These are phyloP conservation scores for Patiria pectinifera DNA, from an alignment of 53 echinoderm and acorn worm species.

Conservation along the genomic window DNA sequence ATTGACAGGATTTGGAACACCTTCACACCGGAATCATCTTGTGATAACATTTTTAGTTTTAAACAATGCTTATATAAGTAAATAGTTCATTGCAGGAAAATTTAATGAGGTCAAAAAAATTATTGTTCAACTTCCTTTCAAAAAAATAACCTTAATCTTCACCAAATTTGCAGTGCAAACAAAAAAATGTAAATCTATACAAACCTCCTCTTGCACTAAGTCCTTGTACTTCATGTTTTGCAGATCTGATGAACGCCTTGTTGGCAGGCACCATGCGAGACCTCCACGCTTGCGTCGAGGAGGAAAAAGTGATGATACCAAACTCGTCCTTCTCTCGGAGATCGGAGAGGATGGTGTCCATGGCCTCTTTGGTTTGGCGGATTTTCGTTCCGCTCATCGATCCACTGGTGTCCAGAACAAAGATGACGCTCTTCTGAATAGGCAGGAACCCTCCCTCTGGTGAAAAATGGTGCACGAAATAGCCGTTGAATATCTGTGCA, in stretches of 20 bases:
- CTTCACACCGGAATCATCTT: too few relatives aligned
- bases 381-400: slow-evolving; percentile 78
- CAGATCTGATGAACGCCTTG: background rate
- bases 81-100: too few relatives aligned
- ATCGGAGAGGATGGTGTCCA: slow-evolving; percentile 70
- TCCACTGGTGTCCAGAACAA: slow-evolving; percentile 82
- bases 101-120: too few relatives aligned
- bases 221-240: background rate
- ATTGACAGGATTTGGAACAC: too few relatives aligned
- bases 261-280: slow-evolving; percentile 26
- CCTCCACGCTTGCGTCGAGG: background rate
- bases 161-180: background rate
- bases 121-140: too few relatives aligned
- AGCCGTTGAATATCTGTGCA: slow-evolving; percentile 82
- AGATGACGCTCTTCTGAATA: slow-evolving; percentile 73
- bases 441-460: slow-evolving; percentile 65
- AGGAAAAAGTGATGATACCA: slow-evolving; percentile 52
- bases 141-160: background rate
- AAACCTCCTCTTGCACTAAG: slow-evolving; percentile 25
- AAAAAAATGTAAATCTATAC: background rate
- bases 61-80: too few relatives aligned
- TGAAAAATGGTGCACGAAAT: slow-evolving; percentile 82
- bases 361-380: slow-evolving; percentile 74
- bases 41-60: too few relatives aligned
- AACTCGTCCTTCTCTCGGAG: slow-evolving; percentile 57